Base-by-base conservation (phyloP, 2,888 invertebrate species). In the Arctia plantaginis region DNA sequence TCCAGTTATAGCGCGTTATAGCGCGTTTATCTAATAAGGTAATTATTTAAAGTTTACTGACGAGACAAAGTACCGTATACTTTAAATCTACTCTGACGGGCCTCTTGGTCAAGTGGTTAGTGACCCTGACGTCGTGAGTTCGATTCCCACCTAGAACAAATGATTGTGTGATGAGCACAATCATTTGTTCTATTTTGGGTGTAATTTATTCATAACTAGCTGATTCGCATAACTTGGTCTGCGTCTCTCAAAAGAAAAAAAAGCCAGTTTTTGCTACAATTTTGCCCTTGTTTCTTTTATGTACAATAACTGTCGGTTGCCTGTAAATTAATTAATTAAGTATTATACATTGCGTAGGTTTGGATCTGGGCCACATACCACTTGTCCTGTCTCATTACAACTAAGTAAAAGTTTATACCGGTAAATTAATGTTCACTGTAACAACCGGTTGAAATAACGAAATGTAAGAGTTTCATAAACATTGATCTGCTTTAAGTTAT, bases 381-480 rank as follows among this genome's bases (percentile, higher is more conserved):
- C 44, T 4, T 67, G 47, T 33, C 33, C 33, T 44, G 23, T 67
- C 47, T 67, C 47, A 47, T 33, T 67, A 67, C 67, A 47, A 47
- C 30, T 62, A 30, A n/a, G n/a, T n/a, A n/a, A 30, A 27, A 62
- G 62, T 30, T 41, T 47, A 47, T 47, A 71, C 41, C 71, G 71
- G 71, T 71, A 71, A 71, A 71, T 47, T 65, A 65, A 65, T 71
- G 35, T 51, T 18, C 51, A 66, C 64, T 35, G 27, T 35, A 44
- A 51, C n/a, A 71, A 47, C 71, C 33, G 18, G 51, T 66, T 71
- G 30, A 13, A 47, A 8, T 66, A 30, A 27, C 20, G 20, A 33
- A 33, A 47, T 33, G 47, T 33, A 30, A 33, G 44, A 67, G 33
- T 67, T 47, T 33, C 6, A 13, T 67, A 20, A n/a, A 67, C 30